Conservation (phyloP, 2,888 invertebrate genomes). For the Zonitis immaculata region DNA sequence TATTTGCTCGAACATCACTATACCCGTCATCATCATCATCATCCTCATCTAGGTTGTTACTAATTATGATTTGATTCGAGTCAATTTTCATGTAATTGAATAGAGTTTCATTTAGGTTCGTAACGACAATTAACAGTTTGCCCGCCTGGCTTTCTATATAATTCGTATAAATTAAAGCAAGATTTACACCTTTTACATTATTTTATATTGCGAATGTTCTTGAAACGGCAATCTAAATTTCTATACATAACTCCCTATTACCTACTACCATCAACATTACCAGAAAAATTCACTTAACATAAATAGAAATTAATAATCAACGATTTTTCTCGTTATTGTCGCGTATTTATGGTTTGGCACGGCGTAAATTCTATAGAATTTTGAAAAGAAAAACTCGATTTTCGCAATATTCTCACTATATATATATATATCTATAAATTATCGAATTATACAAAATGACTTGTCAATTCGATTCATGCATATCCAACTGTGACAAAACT, state of each 20-base stretch:
- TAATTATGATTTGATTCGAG: conserved; percentile 17
- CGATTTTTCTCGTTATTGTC: too few species aligned
- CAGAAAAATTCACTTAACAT: too few species aligned
- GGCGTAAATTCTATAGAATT: too few species aligned
- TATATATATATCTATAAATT: too few species aligned
- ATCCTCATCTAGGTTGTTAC: conserved; percentile 9
- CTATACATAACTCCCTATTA: not conserved
- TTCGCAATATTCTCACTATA: too few species aligned
- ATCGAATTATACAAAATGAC: too few species aligned
- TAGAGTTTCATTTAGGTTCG: conserved; percentile 17
- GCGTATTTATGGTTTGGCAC: too few species aligned
- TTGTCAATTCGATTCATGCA: not conserved
- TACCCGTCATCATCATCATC: not conserved
- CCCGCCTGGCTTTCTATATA: conserved; percentile 8
- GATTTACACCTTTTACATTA: conserved; percentile 8
- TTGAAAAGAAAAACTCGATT: too few species aligned
- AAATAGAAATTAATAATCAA: too few species aligned
- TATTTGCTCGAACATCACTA: not conserved
- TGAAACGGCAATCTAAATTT: not conserved
- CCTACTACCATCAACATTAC: too few species aligned
- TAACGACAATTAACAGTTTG: conserved; percentile 16
- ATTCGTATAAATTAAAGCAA: conserved; percentile 13
- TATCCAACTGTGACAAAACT: not conserved
- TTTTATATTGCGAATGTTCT: not conserved
- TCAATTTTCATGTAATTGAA: conserved; percentile 18